Evolutionary conservation across 2,888 invertebrate genomes (phyloP).

Genomic region (Coenonympha glycerion): DNA sequence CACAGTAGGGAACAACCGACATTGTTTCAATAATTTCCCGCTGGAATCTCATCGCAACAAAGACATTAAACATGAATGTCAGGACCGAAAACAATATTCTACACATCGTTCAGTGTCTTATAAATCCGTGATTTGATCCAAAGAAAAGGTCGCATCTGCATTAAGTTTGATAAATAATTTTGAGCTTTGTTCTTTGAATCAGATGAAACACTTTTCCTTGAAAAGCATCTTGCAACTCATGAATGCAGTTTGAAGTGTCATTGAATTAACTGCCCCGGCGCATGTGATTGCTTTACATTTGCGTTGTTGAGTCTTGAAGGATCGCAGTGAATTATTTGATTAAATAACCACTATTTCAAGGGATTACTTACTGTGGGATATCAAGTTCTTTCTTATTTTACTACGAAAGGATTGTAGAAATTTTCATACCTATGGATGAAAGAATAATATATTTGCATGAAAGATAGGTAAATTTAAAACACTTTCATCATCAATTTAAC

Average conservation of each 20-base stretch:
- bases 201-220: slow-evolving; percentile 6
- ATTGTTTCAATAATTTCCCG: slow-evolving; percentile 43
- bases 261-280: slow-evolving; percentile 59
- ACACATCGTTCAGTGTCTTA: slow-evolving; percentile 56
- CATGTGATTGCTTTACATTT: slow-evolving; percentile 60
- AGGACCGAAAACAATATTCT: slow-evolving; percentile 63
- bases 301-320: slow-evolving; percentile 50
- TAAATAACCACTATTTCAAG: slow-evolving; percentile 38
- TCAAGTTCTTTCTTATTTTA: too few relatives aligned
- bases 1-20: slow-evolving; percentile 20
- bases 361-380: slow-evolving; percentile 33
- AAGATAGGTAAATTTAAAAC: too few relatives aligned
- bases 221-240: slow-evolving; percentile 12
- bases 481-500: too few relatives aligned
- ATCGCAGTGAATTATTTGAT: slow-evolving; percentile 38
- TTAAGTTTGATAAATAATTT: slow-evolving; percentile 1
- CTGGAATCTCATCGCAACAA: slow-evolving; percentile 55
- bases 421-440: neutral
- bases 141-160: slow-evolving; percentile 29
- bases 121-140: slow-evolving; percentile 47
- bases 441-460: too few relatives aligned
- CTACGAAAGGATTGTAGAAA: neutral
- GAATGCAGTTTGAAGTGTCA: slow-evolving; percentile 44
- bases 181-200: slow-evolving; percentile 4
- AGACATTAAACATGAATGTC: slow-evolving; percentile 65